phyloP scores from a whole-genome alignment of 2,113 vertebrate genomes.

The Neolamprologus longior region DNA sequence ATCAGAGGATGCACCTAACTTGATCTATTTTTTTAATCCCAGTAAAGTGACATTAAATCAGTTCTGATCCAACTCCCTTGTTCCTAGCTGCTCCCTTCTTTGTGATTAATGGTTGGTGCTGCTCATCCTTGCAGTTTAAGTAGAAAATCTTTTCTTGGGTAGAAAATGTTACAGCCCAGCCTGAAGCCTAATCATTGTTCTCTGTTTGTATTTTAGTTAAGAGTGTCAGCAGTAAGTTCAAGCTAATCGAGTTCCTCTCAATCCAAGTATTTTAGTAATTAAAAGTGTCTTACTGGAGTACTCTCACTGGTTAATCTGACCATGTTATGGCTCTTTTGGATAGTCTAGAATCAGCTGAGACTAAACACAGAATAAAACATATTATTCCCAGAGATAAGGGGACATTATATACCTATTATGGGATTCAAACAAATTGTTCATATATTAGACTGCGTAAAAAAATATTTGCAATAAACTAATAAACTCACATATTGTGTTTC shows the following conservation, averaged over 20 bases:
- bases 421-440: background rate
- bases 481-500: background rate
- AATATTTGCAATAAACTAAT: background rate
- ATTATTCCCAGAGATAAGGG: background rate
- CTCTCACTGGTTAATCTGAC: background rate
- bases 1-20: background rate
- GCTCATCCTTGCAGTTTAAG: background rate
- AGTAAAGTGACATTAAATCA: background rate
- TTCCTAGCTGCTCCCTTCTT: background rate
- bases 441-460: background rate
- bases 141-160: background rate
- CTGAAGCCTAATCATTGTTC: constrained; percentile 35
- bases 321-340: background rate
- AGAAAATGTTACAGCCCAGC: constrained; percentile 13
- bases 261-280: background rate
- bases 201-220: constrained; percentile 49
- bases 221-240: constrained; percentile 35
- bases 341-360: background rate
- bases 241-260: constrained; percentile 49
- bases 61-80: background rate
- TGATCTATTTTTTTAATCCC: background rate
- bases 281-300: background rate
- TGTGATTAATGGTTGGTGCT: constrained; percentile 17
- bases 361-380: background rate
- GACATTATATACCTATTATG: background rate